A percentile compares a stretch with the other conserved stretches of the same genome.
These are phyloP conservation scores for Gallinago jamesoni DNA, from an alignment of 2,113 vertebrate species.

Conservation along the genomic window DNA sequence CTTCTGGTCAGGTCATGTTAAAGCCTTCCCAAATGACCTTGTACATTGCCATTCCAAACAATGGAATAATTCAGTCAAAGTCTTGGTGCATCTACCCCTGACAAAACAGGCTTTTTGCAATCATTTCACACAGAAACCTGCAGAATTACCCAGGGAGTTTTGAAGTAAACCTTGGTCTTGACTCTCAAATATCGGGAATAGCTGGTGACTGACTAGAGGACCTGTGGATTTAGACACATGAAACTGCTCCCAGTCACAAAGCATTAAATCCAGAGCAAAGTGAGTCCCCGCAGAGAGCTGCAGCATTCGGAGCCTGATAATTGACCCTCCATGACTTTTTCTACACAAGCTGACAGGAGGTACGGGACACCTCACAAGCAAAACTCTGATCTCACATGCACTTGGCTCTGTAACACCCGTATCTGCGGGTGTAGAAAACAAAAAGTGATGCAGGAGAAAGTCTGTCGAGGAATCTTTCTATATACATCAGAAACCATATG, in stretches of 20 bases:
- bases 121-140: neutral
- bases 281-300: neutral
- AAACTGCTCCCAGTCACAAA: neutral
- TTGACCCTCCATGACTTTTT: neutral
- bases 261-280: neutral
- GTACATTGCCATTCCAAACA: neutral
- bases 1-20: constrained; percentile 15
- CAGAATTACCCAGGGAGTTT: neutral
- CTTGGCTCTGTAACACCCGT: neutral
- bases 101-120: neutral
- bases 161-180: neutral
- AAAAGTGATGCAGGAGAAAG: neutral
- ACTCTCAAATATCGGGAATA: neutral
- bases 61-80: neutral
- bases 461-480: neutral
- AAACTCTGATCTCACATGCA: neutral
- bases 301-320: neutral
- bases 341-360: neutral
- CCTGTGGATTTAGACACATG: neutral
- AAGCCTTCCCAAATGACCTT: neutral
- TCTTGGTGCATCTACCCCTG: neutral
- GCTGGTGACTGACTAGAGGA: neutral
- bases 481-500: neutral
- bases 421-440: neutral
- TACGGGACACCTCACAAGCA: neutral